A percentile compares a stretch with the other conserved stretches of the same genome.
These are phyloP conservation scores for Mamestra brassicae DNA, from an alignment of 2,888 invertebrate species.

Conservation along the genomic window DNA sequence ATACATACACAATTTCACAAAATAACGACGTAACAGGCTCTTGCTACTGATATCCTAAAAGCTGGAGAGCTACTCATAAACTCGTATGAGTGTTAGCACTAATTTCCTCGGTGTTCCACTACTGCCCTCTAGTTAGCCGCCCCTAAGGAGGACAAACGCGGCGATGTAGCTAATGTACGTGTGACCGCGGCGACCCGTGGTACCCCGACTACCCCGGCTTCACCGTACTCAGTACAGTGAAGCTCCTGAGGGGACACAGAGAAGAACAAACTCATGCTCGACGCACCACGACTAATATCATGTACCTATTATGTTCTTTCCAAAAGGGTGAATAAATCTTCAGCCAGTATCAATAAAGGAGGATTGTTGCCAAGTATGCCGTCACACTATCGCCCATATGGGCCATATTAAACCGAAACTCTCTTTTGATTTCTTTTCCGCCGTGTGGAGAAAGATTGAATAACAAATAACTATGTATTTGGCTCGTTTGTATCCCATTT, in stretches of 20 bases:
- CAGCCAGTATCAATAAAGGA: constrained; percentile 31
- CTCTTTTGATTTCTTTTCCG: constrained; percentile 24
- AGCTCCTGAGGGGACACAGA: constrained; percentile 31
- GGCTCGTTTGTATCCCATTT: neutral
- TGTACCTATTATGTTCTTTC: constrained; percentile 43
- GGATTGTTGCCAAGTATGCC: constrained; percentile 19
- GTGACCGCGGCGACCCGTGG: constrained; percentile 42
- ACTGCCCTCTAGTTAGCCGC: constrained; percentile 33
- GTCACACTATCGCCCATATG: constrained; percentile 11
- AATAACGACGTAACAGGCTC: neutral
- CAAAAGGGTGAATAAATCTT: constrained; percentile 58
- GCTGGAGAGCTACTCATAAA: constrained; percentile 27
- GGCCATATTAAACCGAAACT: constrained; percentile 16
- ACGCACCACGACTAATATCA: constrained; percentile 47
- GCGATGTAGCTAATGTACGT: constrained; percentile 54
- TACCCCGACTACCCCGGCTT: constrained; percentile 9
- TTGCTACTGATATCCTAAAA: neutral
- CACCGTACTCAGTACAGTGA: constrained; percentile 20
- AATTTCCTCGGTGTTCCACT: constrained; percentile 38
- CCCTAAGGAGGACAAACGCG: constrained; percentile 48
- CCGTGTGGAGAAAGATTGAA: neutral
- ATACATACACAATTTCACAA: no score
- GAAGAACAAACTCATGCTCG: constrained; percentile 25
- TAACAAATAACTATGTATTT: constrained; percentile 24
- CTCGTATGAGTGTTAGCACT: constrained; percentile 35